phyloP scores from a whole-genome alignment of 2,888 invertebrate genomes.

The Hyposoter dolosus region DNA sequence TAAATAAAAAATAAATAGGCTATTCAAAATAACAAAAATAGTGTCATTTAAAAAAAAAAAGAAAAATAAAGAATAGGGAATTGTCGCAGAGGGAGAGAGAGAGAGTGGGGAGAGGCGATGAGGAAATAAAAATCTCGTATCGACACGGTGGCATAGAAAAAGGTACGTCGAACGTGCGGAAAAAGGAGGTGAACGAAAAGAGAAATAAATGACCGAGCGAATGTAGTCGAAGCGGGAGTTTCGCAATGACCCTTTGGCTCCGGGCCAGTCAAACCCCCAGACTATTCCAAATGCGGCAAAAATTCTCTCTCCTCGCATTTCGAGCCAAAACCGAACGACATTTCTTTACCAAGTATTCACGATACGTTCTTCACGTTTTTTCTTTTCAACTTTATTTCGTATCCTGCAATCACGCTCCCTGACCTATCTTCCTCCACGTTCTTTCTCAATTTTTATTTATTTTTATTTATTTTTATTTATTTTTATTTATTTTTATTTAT shows the following conservation, averaged over 20 bases:
- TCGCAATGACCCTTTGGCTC: conserved; percentile 60
- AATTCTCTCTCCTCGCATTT: conserved; percentile 24
- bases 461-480: too few species aligned
- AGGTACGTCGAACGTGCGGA: conserved; percentile 17
- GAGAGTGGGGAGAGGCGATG: background rate
- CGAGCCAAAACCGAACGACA: conserved; percentile 12
- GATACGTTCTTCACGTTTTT: conserved; percentile 17
- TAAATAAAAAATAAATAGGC: too few species aligned
- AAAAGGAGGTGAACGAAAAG: background rate
- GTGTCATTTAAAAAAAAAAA: too few species aligned
- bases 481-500: too few species aligned
- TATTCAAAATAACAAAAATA: too few species aligned
- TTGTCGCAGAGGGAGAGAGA: background rate
- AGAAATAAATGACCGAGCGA: conserved; percentile 24
- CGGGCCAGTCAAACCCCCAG: conserved; percentile 51
- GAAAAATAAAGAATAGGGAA: too few species aligned
- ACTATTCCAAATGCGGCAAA: conserved; percentile 55
- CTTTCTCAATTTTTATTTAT: too few species aligned
- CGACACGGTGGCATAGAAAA: conserved; percentile 31
- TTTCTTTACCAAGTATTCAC: conserved; percentile 41
- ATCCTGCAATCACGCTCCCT: conserved; percentile 33
- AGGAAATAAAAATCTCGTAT: conserved; percentile 12
- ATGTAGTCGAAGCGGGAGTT: conserved; percentile 8
- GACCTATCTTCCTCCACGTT: conserved; percentile 30
- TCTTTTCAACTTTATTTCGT: background rate